phyloP scores from a whole-genome alignment of 2,888 invertebrate genomes.

The Monoplex corrugatus region DNA sequence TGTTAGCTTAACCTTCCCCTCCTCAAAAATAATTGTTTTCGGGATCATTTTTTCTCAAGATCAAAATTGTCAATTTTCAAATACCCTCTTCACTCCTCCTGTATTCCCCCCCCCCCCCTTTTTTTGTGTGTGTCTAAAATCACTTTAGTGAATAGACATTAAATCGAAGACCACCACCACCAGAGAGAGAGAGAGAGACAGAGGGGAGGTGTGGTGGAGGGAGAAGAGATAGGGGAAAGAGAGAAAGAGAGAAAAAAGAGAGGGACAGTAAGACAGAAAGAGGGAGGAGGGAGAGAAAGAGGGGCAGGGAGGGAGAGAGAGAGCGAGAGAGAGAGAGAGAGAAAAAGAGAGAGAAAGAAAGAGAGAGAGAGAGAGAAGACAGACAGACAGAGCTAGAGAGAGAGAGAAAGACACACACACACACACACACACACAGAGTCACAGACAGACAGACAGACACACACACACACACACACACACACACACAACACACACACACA shows the following conservation, averaged over 20 bases:
- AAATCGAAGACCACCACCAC: too few relatives aligned
- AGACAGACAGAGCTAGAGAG: too few relatives aligned
- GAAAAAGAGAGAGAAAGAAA: neutral
- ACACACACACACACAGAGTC: neutral
- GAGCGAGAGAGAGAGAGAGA: neutral
- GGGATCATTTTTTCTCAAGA: too few relatives aligned
- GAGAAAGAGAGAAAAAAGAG: neutral
- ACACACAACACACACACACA: neutral
- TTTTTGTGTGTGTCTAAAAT: too few relatives aligned
- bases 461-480: neutral
- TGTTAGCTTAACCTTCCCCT: too few relatives aligned
- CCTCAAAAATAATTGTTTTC: too few relatives aligned
- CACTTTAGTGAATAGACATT: too few relatives aligned
- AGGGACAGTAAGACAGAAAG: neutral
- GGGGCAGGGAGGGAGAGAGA: neutral
- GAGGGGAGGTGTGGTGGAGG: neutral
- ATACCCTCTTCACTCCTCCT: too few relatives aligned
- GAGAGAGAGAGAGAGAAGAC: neutral
- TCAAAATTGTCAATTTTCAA: too few relatives aligned
- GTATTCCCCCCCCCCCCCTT: too few relatives aligned
- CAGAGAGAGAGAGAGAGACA: too few relatives aligned
- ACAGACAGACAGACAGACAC: neutral
- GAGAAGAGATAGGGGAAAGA: neutral
- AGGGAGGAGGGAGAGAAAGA: neutral
- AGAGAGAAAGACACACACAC: neutral